phyloP scores from a whole-genome alignment of 2,113 vertebrate species.

The Struthidea cinerea region DNA sequence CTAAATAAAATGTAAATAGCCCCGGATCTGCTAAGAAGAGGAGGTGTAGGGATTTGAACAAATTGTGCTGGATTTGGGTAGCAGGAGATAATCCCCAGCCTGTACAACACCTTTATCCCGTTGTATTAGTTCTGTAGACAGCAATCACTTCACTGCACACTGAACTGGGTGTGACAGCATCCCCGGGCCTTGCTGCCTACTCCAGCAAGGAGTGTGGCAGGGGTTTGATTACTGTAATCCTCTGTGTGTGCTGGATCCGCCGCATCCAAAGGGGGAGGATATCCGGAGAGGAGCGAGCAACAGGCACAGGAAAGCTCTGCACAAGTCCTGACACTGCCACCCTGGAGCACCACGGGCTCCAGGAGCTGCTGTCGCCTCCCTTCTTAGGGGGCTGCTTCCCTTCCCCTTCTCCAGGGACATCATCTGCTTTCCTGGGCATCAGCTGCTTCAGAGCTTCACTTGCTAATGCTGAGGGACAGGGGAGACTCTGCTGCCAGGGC shows the following conservation, averaged over 20 bases:
- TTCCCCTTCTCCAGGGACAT: not conserved
- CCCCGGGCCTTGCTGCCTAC: not conserved
- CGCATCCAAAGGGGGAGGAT: not conserved
- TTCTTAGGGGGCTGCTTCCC: not conserved
- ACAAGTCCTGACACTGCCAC: not conserved
- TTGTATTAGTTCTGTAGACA: not conserved
- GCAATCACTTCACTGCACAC: not conserved
- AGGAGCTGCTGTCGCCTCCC: not conserved
- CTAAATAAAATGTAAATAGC: not conserved
- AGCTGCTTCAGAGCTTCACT: not conserved
- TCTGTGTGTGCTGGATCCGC: not conserved
- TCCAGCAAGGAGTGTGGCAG: not conserved
- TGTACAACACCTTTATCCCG: not conserved
- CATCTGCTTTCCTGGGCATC: not conserved
- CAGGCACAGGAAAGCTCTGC: not conserved
- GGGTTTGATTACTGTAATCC: not conserved
- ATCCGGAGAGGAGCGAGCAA: not conserved
- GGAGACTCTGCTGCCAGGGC: constrained; percentile 2
- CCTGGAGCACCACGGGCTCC: not conserved
- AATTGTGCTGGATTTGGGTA: not conserved
- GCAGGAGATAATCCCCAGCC: constrained; percentile 2
- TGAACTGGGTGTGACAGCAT: not conserved
- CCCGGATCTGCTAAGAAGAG: not conserved
- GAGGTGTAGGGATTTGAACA: not conserved
- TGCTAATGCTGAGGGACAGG: constrained; percentile 46